A percentile compares a stretch with the other conserved stretches of the same genome.
These are phyloP conservation scores for Lamellibrachia columna DNA, from an alignment of 2,888 invertebrate species.

Conservation along the genomic window DNA sequence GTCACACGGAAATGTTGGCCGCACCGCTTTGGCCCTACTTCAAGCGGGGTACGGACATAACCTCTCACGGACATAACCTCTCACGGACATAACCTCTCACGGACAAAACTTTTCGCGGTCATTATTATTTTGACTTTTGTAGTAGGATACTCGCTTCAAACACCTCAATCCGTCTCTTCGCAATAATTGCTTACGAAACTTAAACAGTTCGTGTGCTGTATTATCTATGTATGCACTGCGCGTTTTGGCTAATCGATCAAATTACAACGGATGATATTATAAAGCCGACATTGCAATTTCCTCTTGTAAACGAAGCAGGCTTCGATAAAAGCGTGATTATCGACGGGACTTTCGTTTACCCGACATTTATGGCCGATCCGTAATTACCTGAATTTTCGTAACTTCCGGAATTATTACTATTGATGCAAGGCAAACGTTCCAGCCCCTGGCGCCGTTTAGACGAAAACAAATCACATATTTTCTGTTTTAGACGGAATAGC, in stretches of 20 bases:
- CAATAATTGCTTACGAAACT: background rate
- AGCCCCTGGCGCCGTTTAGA: background rate
- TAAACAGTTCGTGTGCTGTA: background rate
- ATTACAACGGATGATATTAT: background rate
- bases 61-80: too few relatives aligned
- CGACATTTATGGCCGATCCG: background rate
- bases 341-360: background rate
- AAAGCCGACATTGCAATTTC: background rate
- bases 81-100: too few relatives aligned
- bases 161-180: background rate
- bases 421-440: background rate
- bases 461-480: background rate
- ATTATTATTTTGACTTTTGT: too few relatives aligned
- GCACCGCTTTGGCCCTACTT: too few relatives aligned
- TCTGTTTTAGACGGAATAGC: background rate
- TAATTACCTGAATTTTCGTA: background rate
- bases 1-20: too few relatives aligned
- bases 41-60: too few relatives aligned
- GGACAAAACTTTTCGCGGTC: too few relatives aligned
- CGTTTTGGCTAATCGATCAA: background rate
- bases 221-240: background rate
- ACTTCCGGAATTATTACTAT: slow-evolving; percentile 4
- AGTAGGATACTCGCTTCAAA: too few relatives aligned
- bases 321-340: background rate
- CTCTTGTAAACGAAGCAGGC: background rate